Conservation (phyloP, 2,113 vertebrate species). For the Tragelaphus strepsiceros region DNA sequence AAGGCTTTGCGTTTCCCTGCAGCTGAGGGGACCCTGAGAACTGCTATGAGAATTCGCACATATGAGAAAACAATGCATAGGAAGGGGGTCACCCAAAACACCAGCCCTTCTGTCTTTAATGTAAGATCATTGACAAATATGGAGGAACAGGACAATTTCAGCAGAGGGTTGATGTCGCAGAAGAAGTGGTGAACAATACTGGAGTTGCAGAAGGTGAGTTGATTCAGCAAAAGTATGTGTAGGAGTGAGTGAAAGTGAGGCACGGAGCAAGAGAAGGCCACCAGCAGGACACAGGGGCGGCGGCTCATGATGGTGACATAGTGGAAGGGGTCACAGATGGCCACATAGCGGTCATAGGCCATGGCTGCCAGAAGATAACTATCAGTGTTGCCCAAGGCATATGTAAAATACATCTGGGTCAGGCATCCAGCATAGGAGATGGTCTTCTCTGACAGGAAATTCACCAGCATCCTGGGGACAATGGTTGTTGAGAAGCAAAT, state of each 20-base stretch:
- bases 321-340: constrained; percentile 50
- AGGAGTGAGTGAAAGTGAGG: constrained; percentile 38
- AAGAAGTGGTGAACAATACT: constrained; percentile 57
- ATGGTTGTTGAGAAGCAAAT: too few relatives aligned
- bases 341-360: not conserved
- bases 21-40: constrained; percentile 54
- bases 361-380: too few relatives aligned
- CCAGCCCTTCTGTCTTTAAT: constrained; percentile 17
- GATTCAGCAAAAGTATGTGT: constrained; percentile 34
- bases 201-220: constrained; percentile 42
- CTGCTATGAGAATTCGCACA: not conserved
- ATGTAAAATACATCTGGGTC: too few relatives aligned
- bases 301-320: constrained; percentile 48
- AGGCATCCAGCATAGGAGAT: too few relatives aligned
- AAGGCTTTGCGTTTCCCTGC: constrained; percentile 58
- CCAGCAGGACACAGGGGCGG: not conserved
- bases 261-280: constrained; percentile 35
- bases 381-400: too few relatives aligned
- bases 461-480: too few relatives aligned
- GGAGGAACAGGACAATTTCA: constrained; percentile 61
- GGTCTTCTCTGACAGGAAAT: too few relatives aligned
- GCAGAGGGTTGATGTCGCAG: constrained; percentile 59
- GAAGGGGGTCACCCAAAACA: constrained; percentile 51
- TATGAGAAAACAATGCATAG: constrained; percentile 53
- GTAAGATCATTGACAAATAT: constrained; percentile 37